Percentiles rank a stretch among this genome's conserved stretches.
Evolutionary conservation across 2,113 vertebrate species (phyloP).

Genomic region (Cheilinus undulatus): DNA sequence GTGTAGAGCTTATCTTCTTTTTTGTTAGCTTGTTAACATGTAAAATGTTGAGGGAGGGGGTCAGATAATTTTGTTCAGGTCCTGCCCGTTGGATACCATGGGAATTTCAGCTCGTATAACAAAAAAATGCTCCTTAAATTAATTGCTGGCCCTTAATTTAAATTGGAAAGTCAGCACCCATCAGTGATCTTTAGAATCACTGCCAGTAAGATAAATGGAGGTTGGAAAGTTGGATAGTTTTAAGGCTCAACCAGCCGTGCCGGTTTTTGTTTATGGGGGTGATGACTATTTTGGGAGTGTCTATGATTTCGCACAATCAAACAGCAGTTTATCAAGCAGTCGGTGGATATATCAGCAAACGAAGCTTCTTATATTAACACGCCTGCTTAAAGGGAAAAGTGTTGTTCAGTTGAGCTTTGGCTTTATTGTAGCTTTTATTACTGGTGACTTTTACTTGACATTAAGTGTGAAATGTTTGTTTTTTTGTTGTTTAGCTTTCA

Average conservation of each 20-base stretch:
- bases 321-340: constrained; percentile 1
- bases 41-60: too few species aligned
- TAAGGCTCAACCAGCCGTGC: not conserved
- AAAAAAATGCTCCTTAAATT: too few species aligned
- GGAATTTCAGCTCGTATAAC: too few species aligned
- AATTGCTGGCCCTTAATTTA: too few species aligned
- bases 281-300: constrained; percentile 8
- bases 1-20: too few species aligned
- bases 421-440: not conserved
- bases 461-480: too few species aligned
- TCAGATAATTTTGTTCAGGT: too few species aligned
- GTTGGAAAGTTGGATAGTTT: too few species aligned
- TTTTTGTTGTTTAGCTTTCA: constrained; percentile 27
- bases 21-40: too few species aligned
- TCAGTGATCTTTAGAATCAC: not conserved
- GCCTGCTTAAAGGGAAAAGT: not conserved
- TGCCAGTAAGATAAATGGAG: constrained; percentile 4
- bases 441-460: not conserved
- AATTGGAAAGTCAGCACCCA: not conserved
- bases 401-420: not conserved
- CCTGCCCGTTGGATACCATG: too few species aligned
- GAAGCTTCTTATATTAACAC: not conserved
- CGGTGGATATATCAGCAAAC: not conserved
- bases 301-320: not conserved
- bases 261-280: not conserved